These are phyloP conservation scores for Drosophila bocqueti DNA, from an alignment of 1,140 invertebrate species.

Conservation along the genomic window DNA sequence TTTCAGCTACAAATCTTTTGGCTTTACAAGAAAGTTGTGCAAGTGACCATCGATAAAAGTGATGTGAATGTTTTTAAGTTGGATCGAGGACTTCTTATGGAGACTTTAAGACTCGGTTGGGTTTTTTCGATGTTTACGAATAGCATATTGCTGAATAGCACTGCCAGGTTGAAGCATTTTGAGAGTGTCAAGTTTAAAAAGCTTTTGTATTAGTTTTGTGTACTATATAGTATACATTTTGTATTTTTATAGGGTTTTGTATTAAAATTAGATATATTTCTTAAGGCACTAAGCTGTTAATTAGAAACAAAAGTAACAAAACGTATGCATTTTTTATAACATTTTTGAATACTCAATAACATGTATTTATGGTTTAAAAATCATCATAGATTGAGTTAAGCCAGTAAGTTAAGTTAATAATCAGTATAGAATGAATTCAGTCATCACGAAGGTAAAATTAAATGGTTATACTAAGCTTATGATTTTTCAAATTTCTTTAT, in stretches of 20 bases:
- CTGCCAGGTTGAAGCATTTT: constrained; percentile 11
- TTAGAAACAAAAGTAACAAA: background rate
- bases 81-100: constrained; percentile 28
- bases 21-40: constrained; percentile 12
- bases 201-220: background rate
- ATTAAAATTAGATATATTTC: background rate
- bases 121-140: constrained; percentile 52
- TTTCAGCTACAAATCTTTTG: constrained; percentile 50
- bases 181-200: constrained; percentile 7
- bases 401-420: too few relatives aligned
- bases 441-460: background rate
- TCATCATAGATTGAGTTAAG: background rate
- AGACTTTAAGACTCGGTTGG: constrained; percentile 35
- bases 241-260: background rate
- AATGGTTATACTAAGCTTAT: background rate
- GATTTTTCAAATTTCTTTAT: too few relatives aligned
- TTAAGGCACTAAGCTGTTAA: background rate
- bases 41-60: background rate
- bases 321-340: background rate
- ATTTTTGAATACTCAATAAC: background rate
- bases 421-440: too few relatives aligned
- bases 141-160: constrained; percentile 42
- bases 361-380: background rate
- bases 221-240: background rate
- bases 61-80: constrained; percentile 29